Conservation (phyloP, 2,888 invertebrate species). For the Laspeyria flexula region DNA sequence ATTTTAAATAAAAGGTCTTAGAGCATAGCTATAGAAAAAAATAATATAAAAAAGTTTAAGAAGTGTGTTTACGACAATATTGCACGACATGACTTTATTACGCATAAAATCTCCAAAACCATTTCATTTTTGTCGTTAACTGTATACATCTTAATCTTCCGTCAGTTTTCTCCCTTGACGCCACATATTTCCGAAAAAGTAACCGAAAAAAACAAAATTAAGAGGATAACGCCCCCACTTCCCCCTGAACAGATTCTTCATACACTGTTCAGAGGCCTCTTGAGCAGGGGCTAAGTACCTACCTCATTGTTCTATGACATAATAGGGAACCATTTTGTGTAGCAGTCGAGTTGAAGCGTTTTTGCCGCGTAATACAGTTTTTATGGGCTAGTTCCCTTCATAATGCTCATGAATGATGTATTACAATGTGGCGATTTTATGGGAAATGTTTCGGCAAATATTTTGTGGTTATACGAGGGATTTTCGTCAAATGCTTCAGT, state of each 20-base stretch:
- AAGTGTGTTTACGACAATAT: no score
- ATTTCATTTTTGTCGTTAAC: no score
- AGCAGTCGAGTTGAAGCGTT: constrained; percentile 40
- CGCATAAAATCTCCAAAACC: no score
- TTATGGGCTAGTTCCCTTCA: constrained; percentile 51
- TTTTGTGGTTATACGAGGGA: background rate
- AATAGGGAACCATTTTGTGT: constrained; percentile 52
- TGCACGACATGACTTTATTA: no score
- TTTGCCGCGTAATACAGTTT: constrained; percentile 50
- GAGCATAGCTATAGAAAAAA: no score
- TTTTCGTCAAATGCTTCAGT: background rate
- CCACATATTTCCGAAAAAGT: background rate
- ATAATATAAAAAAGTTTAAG: no score
- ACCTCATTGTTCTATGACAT: constrained; percentile 61
- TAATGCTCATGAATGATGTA: constrained; percentile 44
- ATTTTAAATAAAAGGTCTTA: no score
- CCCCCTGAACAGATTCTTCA: constrained; percentile 46
- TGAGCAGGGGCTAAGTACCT: constrained; percentile 40
- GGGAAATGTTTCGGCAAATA: constrained; percentile 18
- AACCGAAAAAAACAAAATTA: constrained; percentile 24
- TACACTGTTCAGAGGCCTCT: constrained; percentile 43
- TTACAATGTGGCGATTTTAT: constrained; percentile 35
- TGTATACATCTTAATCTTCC: background rate
- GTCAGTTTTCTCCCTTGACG: background rate
- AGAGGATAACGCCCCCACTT: constrained; percentile 29